Evolutionary conservation across 2,888 invertebrate genomes (phyloP).

Genomic region (Patella caerulea): DNA sequence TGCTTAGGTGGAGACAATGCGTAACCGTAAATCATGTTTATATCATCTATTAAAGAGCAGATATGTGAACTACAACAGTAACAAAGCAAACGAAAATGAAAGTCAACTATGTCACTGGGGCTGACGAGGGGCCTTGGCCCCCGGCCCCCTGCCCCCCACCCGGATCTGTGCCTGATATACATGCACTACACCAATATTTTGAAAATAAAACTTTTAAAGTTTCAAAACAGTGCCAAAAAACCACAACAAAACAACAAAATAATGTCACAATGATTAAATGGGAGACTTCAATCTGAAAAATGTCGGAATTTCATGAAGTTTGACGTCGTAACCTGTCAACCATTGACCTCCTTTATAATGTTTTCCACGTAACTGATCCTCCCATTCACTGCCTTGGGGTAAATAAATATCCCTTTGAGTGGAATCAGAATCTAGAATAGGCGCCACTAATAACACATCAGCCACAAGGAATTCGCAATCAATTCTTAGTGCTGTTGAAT

Average conservation of each 20-base stretch:
- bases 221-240: too few species aligned
- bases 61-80: too few species aligned
- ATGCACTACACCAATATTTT: too few species aligned
- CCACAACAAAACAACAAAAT: not conserved
- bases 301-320: conserved; percentile 35
- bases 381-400: conserved; percentile 49
- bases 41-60: too few species aligned
- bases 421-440: conserved; percentile 57
- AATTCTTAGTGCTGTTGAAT: conserved; percentile 82
- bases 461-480: conserved; percentile 77
- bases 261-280: not conserved
- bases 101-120: too few species aligned
- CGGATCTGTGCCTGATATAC: too few species aligned
- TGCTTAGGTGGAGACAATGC: too few species aligned
- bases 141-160: too few species aligned
- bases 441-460: conserved; percentile 64
- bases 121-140: too few species aligned
- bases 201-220: too few species aligned
- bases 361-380: conserved; percentile 39
- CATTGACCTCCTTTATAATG: conserved; percentile 47
- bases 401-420: conserved; percentile 59
- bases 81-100: too few species aligned
- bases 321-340: conserved; percentile 39
- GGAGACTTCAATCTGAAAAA: conserved; percentile 21
- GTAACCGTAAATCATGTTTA: too few species aligned